phyloP scores from a whole-genome alignment of 2,888 invertebrate genomes.

The Aspidiotus destructor region DNA sequence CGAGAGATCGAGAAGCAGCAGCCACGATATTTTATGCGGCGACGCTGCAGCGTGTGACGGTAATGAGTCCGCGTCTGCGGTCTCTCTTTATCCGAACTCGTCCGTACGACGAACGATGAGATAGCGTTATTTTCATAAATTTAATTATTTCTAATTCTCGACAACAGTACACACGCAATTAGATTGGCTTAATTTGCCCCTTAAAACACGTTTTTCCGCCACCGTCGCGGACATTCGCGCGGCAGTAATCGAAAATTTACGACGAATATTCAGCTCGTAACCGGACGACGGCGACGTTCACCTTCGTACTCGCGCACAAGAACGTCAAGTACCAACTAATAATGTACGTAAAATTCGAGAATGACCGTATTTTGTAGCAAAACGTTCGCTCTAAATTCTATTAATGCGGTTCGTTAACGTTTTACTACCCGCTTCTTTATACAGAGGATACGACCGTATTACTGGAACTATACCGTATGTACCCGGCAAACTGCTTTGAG shows the following conservation, averaged over 20 bases:
- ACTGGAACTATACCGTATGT: neutral
- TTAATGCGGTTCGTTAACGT: conserved; percentile 19
- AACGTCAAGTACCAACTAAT: conserved; percentile 1
- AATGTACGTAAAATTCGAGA: conserved; percentile 1
- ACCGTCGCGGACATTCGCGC: neutral
- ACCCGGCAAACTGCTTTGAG: no score
- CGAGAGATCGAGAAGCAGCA: no score
- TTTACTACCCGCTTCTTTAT: conserved; percentile 15
- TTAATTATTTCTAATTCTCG: no score
- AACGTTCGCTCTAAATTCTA: conserved; percentile 21
- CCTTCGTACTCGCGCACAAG: neutral
- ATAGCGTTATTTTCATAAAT: no score
- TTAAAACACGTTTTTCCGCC: neutral
- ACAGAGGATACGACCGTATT: conserved; percentile 7
- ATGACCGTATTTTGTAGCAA: neutral
- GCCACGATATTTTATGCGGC: no score
- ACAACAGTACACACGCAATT: no score
- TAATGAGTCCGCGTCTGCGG: no score
- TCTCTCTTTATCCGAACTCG: no score
- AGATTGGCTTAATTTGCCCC: neutral
- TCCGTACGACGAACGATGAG: no score
- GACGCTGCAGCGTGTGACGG: no score
- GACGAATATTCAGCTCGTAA: neutral
- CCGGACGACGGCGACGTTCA: neutral
- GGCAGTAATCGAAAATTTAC: conserved; percentile 2